Conservation (phyloP, 2,888 invertebrate species). For the Cosmorhoe ocellata region DNA sequence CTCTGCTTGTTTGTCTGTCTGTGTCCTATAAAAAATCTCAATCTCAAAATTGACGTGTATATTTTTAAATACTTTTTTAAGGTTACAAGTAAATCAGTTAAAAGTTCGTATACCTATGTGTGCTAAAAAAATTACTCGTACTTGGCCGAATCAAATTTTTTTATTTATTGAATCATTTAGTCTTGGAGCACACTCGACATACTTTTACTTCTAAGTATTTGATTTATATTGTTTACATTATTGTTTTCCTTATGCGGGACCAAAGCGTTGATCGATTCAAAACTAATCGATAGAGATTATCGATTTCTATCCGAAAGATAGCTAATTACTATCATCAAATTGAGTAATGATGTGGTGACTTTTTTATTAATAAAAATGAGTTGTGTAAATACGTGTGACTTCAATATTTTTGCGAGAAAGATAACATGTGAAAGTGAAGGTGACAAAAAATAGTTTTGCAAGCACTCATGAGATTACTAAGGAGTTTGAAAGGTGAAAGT, state of each 20-base stretch:
- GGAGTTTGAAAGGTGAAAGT: conserved; percentile 30
- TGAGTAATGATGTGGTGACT: background rate
- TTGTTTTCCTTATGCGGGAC: conserved; percentile 23
- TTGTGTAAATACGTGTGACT: background rate
- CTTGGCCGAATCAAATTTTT: background rate
- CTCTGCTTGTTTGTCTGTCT: no score
- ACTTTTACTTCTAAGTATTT: conserved; percentile 37
- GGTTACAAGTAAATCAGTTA: no score
- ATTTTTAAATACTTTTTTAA: no score
- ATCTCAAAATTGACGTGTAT: no score
- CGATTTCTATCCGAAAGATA: conserved; percentile 3
- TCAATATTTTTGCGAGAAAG: no score
- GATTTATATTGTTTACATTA: conserved; percentile 30
- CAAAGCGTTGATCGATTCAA: conserved; percentile 5
- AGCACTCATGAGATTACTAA: conserved; percentile 19
- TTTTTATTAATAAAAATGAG: no score
- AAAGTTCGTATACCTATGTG: no score
- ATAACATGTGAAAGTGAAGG: conserved; percentile 28
- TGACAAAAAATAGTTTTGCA: conserved; percentile 15
- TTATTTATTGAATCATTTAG: conserved; percentile 38
- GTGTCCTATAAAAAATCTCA: no score
- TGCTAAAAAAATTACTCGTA: no score
- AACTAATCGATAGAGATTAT: conserved; percentile 10
- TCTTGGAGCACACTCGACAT: conserved; percentile 32
- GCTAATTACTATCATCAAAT: conserved; percentile 1